These are phyloP conservation scores for Agrotis clavis DNA, from an alignment of 2,888 invertebrate species.

Conservation along the genomic window DNA sequence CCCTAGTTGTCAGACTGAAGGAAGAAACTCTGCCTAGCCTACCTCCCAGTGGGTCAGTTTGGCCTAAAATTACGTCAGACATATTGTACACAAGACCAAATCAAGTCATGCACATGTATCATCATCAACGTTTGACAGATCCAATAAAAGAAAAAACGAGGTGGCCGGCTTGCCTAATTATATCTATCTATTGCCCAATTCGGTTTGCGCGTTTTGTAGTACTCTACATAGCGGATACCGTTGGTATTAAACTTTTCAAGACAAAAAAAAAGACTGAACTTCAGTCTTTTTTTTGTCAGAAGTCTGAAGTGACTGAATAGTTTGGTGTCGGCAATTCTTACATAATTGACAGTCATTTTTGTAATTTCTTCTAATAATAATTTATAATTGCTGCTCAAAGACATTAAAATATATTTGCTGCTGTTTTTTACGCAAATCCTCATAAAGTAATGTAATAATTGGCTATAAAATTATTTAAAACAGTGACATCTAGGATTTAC, in stretches of 20 bases:
- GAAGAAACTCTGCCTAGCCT: too few relatives aligned
- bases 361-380: neutral
- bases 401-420: too few relatives aligned
- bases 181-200: conserved; percentile 33
- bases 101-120: conserved; percentile 40
- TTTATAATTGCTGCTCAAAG: too few relatives aligned
- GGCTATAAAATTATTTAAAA: neutral
- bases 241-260: too few relatives aligned
- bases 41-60: too few relatives aligned
- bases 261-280: too few relatives aligned
- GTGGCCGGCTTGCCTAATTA: conserved; percentile 30
- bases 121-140: conserved; percentile 52
- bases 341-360: neutral
- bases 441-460: neutral
- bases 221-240: neutral
- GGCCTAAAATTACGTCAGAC: conserved; percentile 4
- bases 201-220: neutral
- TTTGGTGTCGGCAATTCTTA: neutral
- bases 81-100: conserved; percentile 7
- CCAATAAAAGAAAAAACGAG: conserved; percentile 27
- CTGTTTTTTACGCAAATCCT: neutral
- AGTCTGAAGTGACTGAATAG: neutral
- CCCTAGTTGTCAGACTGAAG: too few relatives aligned
- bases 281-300: too few relatives aligned
- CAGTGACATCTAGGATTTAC: conserved; percentile 48